Base-by-base conservation (phyloP, 2,888 invertebrate genomes). In the Lymantria dispar region DNA sequence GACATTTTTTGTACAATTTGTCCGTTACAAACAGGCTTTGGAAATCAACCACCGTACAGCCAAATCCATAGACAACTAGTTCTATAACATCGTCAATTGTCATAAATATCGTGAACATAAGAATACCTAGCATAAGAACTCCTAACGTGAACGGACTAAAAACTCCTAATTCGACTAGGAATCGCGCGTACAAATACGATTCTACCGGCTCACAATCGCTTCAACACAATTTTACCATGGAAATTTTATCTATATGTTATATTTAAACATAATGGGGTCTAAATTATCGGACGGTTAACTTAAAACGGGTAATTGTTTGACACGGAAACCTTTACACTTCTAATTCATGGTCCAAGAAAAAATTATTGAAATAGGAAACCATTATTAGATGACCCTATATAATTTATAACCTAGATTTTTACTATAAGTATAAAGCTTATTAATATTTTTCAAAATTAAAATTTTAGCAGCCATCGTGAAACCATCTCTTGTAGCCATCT, bases 201-300 rank as follows among this genome's bases (percentile, higher is more conserved):
- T 33, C 40, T 7, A 10, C 36, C 50, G 22, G 58, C 65, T 52
- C 50, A 45, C 48, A 68, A 70, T 69, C 70, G 70, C 70, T 70
- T 69, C 70, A 38, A 52, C 39, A 39, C 48, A 40, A 64, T 51
- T 59, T 51, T 43, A 51, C 49, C 52, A 58, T 48, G 42, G 45
- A 46, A 51, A 38, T 44, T 48, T 48, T 50, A 49, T 43, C 43
- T 51, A 51, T 48, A 22, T 22, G 8, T 38, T 38, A 38, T 56
- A 49, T 52, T 56, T 46, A 57, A 54, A 46, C 38, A 43, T 40
- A 40, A 40, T 14, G 11, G 8, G 14, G 33, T 55, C 7, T 47
- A 43, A 33, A 46, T 43, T 50, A 51, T 50, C 53, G 66, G 66
- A 68, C 67, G 66, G 69, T 52, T 48, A 41, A 58, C 22, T 58